Percentiles rank a stretch among this genome's conserved stretches.
Conservation (phyloP, 2,888 invertebrate species). For the Agrotis ipsilon region DNA sequence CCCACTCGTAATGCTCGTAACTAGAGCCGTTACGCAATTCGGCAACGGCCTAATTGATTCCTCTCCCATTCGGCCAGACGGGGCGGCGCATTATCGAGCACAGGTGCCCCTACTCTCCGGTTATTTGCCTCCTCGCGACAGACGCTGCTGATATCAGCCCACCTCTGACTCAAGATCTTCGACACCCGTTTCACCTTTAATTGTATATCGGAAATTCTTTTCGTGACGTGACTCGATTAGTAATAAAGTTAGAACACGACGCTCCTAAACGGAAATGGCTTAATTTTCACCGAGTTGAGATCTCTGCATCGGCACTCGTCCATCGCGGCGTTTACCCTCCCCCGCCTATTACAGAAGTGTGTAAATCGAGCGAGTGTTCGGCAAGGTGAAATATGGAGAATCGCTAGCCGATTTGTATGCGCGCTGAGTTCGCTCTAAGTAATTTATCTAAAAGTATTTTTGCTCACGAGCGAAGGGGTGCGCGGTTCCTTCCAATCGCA, state of each 20-base stretch:
- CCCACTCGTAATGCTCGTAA: slow-evolving; percentile 88
- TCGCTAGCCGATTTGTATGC: slow-evolving; percentile 87
- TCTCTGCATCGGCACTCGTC: slow-evolving; percentile 73
- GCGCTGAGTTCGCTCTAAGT: slow-evolving; percentile 84
- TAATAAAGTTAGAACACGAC: slow-evolving; percentile 83
- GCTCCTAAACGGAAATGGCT: slow-evolving; percentile 82
- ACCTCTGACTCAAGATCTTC: slow-evolving; percentile 80
- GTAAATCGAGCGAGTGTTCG: slow-evolving; percentile 84
- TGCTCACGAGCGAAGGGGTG: slow-evolving; percentile 80
- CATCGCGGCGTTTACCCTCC: slow-evolving; percentile 71
- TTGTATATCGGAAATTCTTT: slow-evolving; percentile 88
- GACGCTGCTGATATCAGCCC: slow-evolving; percentile 81
- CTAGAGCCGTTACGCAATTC: slow-evolving; percentile 89
- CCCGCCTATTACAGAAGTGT: slow-evolving; percentile 79
- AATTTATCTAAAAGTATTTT: slow-evolving; percentile 89
- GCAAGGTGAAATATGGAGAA: slow-evolving; percentile 86
- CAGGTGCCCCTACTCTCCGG: slow-evolving; percentile 86
- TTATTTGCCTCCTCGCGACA: slow-evolving; percentile 85
- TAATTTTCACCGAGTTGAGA: slow-evolving; percentile 82
- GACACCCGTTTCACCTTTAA: slow-evolving; percentile 84
- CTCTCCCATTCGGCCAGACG: slow-evolving; percentile 89
- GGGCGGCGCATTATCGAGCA: slow-evolving; percentile 89
- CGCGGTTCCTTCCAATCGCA: slow-evolving; percentile 77
- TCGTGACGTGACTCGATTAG: slow-evolving; percentile 85
- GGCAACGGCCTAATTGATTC: slow-evolving; percentile 90